Evolutionary conservation across 2,797 vertebrate genomes (phyloP), one percentile per base, ranked within the genome.

Genomic region (Myoxocephalus aenaeus): DNA sequence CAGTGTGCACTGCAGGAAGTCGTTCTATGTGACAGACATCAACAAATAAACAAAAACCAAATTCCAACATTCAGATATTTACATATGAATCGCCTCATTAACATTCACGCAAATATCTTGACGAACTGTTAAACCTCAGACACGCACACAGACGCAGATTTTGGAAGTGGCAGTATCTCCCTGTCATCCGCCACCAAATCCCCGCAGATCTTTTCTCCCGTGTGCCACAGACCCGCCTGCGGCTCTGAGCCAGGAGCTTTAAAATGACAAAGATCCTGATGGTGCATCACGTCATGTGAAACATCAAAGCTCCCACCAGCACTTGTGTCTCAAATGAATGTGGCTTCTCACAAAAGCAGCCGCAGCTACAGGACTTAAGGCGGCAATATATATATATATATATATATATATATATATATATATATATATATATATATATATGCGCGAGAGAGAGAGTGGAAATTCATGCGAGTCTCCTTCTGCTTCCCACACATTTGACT

Each of bases 161-260:
- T 77, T 69, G 53, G 70, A 83, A 77, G 83, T 70, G 82, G 69
- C 68, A 65, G 61, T 75, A 74, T 83, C 72, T 80, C n/a, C 29
- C 75, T 77, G 83, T 83, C 85, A 86, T 87, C 79, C 42, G 7
- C 44, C 78, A 79, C 82, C 72, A 82, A 87, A 86, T 80, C 86
- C 83, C 72, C 11, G 58, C 82, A 59, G 73, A 82, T 82, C 80
- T 84, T 44, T 77, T 40, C 77, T 68, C n/a, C 32, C 7, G 46
- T 36, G 74, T 20, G 62, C 46, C 38, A 11, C 48, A 44, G 79
- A 76, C 46, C 34, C 2, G 46, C 67, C 79, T 63, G 70, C 89
- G 66, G 65, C 10, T 20, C 80, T 2, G 62, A 83, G 81, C 78
- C 73, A 65, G 50, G 67, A 84, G 87, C 87, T 81, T 86, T 81